Conservation (phyloP, 2,888 invertebrate species). For the Oscheius myriophilus region DNA sequence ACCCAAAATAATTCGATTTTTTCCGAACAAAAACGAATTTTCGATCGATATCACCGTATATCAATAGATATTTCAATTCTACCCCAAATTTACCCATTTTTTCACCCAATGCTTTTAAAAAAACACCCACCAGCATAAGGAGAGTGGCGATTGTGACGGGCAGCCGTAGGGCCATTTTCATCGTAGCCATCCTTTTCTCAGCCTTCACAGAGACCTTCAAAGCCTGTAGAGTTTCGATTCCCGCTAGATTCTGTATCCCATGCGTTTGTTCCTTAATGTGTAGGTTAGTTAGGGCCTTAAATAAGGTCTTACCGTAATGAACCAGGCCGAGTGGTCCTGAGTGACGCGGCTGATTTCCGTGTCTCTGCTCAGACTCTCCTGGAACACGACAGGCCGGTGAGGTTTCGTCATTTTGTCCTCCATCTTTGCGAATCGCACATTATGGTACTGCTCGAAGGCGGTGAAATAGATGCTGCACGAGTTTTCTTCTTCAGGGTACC, state of each 20-base stretch:
- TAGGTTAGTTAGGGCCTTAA: neutral
- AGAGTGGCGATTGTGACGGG: conserved; percentile 62
- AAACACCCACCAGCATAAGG: conserved; percentile 52
- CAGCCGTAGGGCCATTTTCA: conserved; percentile 56
- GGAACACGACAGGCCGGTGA: conserved; percentile 36
- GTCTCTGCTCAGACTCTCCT: conserved; percentile 36
- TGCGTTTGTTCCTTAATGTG: conserved; percentile 34
- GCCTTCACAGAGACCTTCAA: conserved; percentile 63
- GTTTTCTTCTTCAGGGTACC: conserved; percentile 68
- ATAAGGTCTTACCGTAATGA: conserved; percentile 25
- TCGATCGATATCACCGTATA: too few species aligned
- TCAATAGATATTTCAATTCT: too few species aligned
- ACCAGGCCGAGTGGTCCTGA: conserved; percentile 52
- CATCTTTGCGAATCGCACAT: conserved; percentile 46
- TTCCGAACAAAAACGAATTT: too few species aligned
- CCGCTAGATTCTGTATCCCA: conserved; percentile 32
- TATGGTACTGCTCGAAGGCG: conserved; percentile 42
- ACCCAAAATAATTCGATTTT: too few species aligned
- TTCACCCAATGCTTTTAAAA: neutral
- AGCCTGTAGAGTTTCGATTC: conserved; percentile 38
- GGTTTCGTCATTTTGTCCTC: conserved; percentile 18
- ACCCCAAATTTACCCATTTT: too few species aligned
- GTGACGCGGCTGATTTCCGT: conserved; percentile 35
- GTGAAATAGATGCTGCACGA: conserved; percentile 54
- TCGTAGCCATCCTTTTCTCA: conserved; percentile 63